Base-by-base conservation (phyloP, 2,888 invertebrate genomes). In the Lepidochitona cinerea region DNA sequence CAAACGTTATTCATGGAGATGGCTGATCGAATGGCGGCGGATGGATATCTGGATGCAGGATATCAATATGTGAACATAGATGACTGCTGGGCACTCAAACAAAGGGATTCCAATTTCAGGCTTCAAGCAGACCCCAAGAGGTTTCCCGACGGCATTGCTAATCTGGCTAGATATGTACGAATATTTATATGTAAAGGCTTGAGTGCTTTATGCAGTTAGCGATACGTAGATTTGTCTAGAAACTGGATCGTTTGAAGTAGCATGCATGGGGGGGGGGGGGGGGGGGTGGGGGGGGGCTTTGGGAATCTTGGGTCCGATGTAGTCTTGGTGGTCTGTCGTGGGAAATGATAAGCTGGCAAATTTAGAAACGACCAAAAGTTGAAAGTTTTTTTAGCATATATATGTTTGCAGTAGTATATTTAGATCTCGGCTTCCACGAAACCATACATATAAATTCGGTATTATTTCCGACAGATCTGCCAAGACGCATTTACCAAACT, bases 61-160 rank as follows among this genome's bases (percentile, higher is more conserved):
- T 98, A 98, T 90, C 94, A 97, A 90, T 97, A 96, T 90, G 94
- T 91, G 0, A 89, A 87, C 71, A 85, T 91, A 64, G 91, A 91
- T 77, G 91, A 98, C 91, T 98, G 98, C 91, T 98, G 98, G 97
- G 92, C 96, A 74, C 96, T 96, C 85, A 94, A 95, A 84, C 94
- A 95, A 81, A 92, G 98, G 54, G 95, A 94, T 84, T 67, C 80
- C 78, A 76, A 85, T 6, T 97, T 97, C 14, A 93, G 94, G 74
- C 93, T 98, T 29, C 95, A 96, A 67, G 94, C 97, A 0, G 98
- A 98, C 90, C 93, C 95, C 37, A 93, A 94, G 81, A 92, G 98
- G 82, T 98, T 98, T 92, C 97, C 98, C 0, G 94, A 94, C 88
- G 98, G 98, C 79, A 97, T 98, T 92, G 95, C 95, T 92, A 94